Percentiles rank a stretch among this genome's conserved stretches.
These are phyloP conservation scores for Gadopsis bispinosus DNA, from an alignment of 2,797 vertebrate genomes.

Conservation along the genomic window DNA sequence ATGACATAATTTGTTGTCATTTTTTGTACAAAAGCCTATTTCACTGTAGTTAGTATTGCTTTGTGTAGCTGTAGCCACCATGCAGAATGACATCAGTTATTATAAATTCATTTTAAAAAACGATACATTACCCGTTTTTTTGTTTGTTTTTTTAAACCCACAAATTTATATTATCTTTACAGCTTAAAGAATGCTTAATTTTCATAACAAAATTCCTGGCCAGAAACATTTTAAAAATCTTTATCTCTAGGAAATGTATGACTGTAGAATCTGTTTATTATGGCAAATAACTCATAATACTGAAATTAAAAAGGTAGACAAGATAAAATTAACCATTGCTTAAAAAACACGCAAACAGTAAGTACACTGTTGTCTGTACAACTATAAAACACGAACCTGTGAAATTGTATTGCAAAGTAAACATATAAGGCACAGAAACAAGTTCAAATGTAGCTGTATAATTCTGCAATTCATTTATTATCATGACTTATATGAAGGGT, in stretches of 20 bases:
- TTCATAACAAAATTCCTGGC: background rate
- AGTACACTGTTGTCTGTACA: background rate
- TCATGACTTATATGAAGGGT: constrained; percentile 9
- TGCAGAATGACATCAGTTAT: background rate
- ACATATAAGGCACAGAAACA: background rate
- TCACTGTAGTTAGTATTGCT: background rate
- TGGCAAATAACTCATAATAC: background rate
- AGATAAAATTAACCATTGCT: background rate
- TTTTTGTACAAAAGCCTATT: background rate
- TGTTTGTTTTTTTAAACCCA: background rate
- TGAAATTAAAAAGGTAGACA: background rate
- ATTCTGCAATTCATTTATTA: constrained; percentile 14
- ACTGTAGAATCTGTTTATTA: background rate
- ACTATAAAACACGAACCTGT: background rate
- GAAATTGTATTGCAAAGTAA: constrained; percentile 9
- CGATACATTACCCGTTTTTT: background rate
- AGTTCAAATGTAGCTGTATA: constrained; percentile 27
- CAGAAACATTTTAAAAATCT: background rate
- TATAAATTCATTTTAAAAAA: background rate
- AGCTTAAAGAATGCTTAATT: background rate
- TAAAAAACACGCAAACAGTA: background rate
- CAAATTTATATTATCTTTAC: constrained; percentile 5
- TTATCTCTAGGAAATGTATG: background rate
- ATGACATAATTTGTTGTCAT: background rate
- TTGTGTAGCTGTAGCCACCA: background rate